phyloP scores from a whole-genome alignment of 2,113 vertebrate genomes.

The Syngnathus floridae region DNA sequence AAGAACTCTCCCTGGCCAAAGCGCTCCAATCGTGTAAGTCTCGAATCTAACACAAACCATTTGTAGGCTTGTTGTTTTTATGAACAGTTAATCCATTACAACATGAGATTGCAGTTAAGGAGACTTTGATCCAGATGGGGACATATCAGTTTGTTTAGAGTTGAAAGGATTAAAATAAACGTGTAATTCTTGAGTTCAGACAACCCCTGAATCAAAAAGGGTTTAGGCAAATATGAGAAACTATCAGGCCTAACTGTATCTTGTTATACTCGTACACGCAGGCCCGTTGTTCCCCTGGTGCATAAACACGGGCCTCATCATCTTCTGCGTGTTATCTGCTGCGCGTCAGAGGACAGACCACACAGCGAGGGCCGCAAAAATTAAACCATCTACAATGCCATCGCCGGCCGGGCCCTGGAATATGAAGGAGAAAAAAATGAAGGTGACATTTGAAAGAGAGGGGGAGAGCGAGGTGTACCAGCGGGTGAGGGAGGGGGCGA shows the following conservation, averaged over 20 bases:
- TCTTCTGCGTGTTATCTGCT: slow-evolving; percentile 13
- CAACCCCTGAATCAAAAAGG: slow-evolving; percentile 18
- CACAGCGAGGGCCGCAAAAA: slow-evolving; percentile 41
- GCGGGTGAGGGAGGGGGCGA: slow-evolving; percentile 61
- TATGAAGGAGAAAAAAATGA: slow-evolving; percentile 69
- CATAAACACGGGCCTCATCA: slow-evolving; percentile 23
- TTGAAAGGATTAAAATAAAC: slow-evolving; percentile 52
- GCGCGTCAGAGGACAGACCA: slow-evolving; percentile 17
- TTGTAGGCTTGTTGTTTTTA: slow-evolving; percentile 40
- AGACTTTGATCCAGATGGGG: slow-evolving; percentile 47
- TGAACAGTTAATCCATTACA: slow-evolving; percentile 53
- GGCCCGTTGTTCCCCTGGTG: slow-evolving; percentile 17
- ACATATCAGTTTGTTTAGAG: slow-evolving; percentile 45
- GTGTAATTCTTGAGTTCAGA: slow-evolving; percentile 29
- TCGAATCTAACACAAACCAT: slow-evolving; percentile 47
- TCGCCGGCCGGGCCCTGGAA: slow-evolving; percentile 43
- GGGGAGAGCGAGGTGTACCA: slow-evolving; percentile 7
- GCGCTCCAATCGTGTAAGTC: slow-evolving; percentile 19
- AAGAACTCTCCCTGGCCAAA: slow-evolving; percentile 31
- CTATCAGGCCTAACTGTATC: slow-evolving; percentile 26
- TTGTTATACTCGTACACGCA: slow-evolving; percentile 26
- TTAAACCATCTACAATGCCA: slow-evolving; percentile 53
- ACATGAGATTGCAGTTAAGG: slow-evolving; percentile 50
- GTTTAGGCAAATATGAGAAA: slow-evolving; percentile 30
- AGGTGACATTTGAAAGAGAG: slow-evolving; percentile 66